These are phyloP conservation scores for Gymnoscelis rufifasciata DNA, from an alignment of 2,888 invertebrate species.

Conservation along the genomic window DNA sequence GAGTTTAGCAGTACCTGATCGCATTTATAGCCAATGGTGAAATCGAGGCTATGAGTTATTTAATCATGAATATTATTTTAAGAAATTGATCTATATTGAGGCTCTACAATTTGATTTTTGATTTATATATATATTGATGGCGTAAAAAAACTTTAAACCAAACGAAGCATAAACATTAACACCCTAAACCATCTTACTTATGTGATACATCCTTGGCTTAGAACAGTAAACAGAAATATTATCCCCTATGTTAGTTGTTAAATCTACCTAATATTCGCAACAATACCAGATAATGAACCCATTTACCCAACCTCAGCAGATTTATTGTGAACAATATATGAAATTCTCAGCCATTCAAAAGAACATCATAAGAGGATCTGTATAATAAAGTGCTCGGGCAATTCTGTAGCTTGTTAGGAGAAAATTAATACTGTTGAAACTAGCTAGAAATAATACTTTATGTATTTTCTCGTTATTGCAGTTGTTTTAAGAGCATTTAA, in stretches of 20 bases:
- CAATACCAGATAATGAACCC: conserved; percentile 12
- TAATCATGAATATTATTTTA: no score
- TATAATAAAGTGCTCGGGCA: neutral
- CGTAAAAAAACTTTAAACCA: no score
- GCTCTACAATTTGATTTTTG: no score
- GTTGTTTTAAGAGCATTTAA: neutral
- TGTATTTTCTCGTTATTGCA: neutral
- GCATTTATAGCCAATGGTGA: no score
- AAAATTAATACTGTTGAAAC: neutral
- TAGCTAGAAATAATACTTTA: neutral
- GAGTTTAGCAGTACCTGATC: no score
- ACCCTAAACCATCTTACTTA: no score
- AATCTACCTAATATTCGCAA: conserved; percentile 1
- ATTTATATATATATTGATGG: no score
- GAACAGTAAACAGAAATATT: neutral
- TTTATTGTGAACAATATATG: conserved; percentile 6
- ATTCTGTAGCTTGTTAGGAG: neutral
- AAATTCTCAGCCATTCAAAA: conserved; percentile 3
- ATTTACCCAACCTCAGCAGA: conserved; percentile 3
- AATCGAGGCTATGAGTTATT: no score
- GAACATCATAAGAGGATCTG: conserved; percentile 3
- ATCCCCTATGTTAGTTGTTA: conserved; percentile 1
- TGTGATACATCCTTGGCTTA: neutral
- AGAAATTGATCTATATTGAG: no score
- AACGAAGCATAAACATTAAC: no score